These are phyloP conservation scores for Cantharis lateralis DNA, from an alignment of 2,888 invertebrate species.

Conservation along the genomic window DNA sequence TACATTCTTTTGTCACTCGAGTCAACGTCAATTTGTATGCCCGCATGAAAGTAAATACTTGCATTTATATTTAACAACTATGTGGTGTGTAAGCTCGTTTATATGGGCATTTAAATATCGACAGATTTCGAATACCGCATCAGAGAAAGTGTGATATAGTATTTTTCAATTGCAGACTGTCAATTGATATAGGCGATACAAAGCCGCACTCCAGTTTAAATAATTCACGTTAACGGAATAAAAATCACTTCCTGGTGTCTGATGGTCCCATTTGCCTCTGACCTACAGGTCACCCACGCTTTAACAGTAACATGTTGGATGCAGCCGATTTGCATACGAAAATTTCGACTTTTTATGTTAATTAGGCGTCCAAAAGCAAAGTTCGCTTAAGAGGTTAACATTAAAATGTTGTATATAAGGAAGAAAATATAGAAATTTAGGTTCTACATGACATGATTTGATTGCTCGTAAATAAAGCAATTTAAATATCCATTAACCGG, in stretches of 20 bases:
- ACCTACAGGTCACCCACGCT: conserved; percentile 19
- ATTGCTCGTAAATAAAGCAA: background rate
- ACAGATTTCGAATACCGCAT: conserved; percentile 6
- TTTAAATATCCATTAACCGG: background rate
- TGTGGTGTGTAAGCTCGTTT: background rate
- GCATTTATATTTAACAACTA: conserved; percentile 8
- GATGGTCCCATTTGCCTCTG: conserved; percentile 23
- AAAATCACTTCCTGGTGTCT: conserved; percentile 22
- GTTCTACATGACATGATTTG: background rate
- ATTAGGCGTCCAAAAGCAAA: background rate
- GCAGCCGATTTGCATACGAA: background rate
- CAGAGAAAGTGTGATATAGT: conserved; percentile 24
- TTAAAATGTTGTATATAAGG: background rate
- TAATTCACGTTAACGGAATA: conserved; percentile 23
- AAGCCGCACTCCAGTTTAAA: background rate
- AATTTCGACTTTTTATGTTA: background rate
- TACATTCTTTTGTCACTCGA: conserved; percentile 19
- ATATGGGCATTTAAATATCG: conserved; percentile 20
- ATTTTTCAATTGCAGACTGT: conserved; percentile 15
- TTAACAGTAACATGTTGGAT: background rate
- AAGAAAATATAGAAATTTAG: background rate
- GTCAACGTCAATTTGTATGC: conserved; percentile 14
- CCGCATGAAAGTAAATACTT: conserved; percentile 21
- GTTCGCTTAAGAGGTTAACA: background rate
- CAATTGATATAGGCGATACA: background rate